These are phyloP conservation scores for Aspidoscelis tigris DNA, from an alignment of 2,113 vertebrate genomes.

Conservation along the genomic window DNA sequence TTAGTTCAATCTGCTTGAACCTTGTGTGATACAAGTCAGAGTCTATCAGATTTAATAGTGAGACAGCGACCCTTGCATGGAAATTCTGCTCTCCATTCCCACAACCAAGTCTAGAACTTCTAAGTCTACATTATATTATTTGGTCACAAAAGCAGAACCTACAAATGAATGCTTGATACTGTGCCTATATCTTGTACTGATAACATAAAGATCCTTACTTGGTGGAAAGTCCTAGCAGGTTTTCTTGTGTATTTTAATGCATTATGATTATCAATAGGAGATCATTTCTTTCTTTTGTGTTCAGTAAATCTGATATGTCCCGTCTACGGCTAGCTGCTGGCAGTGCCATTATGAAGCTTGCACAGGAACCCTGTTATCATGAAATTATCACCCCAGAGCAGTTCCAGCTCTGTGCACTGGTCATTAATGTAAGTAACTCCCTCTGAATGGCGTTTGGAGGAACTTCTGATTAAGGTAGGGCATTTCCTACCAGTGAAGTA, in stretches of 20 bases:
- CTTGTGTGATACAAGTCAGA: too few species aligned
- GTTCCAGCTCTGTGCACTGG: slow-evolving; percentile 97
- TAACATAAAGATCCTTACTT: not conserved
- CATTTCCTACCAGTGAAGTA: not conserved
- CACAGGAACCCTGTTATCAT: slow-evolving; percentile 98
- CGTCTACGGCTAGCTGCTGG: slow-evolving; percentile 96
- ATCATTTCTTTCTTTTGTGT: slow-evolving; percentile 45
- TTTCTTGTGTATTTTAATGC: not conserved
- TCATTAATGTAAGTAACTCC: slow-evolving; percentile 92
- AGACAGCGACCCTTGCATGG: not conserved
- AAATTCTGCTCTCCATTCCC: not conserved
- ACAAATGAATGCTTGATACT: not conserved
- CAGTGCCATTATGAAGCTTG: slow-evolving; percentile 98
- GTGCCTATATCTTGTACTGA: not conserved
- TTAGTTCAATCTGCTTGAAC: too few species aligned
- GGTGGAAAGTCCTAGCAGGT: not conserved
- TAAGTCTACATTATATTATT: too few species aligned
- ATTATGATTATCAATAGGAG: not conserved
- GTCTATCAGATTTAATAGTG: too few species aligned
- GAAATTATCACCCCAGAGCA: slow-evolving; percentile 99
- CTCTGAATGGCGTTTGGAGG: slow-evolving; percentile 2
- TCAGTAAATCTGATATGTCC: slow-evolving; percentile 99
- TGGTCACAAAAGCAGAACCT: not conserved
- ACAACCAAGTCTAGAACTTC: not conserved
- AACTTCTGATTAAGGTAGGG: slow-evolving; percentile 28